Percentiles rank a stretch among this genome's conserved stretches.
phyloP scores from a whole-genome alignment of 1,140 invertebrate species.

The Lethrus apterus region DNA sequence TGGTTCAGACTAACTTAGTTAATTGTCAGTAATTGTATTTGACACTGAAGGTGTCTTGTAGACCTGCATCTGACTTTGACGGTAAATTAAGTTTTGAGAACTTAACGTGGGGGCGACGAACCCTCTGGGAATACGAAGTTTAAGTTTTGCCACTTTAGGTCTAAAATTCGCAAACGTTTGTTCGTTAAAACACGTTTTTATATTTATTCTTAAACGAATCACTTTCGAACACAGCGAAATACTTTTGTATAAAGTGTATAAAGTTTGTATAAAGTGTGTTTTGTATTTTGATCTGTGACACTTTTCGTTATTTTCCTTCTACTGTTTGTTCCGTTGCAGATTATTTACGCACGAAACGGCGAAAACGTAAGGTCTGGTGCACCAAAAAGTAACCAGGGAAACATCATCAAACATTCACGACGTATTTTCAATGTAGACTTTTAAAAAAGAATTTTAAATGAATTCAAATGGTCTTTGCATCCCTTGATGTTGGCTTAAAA shows the following conservation, averaged over 20 bases:
- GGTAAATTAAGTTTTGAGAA: slow-evolving; percentile 21
- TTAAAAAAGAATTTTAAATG: slow-evolving; percentile 14
- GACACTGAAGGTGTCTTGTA: slow-evolving; percentile 19
- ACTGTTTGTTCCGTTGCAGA: too few species aligned
- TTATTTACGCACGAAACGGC: too few species aligned
- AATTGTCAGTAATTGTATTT: slow-evolving; percentile 21
- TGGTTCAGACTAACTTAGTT: slow-evolving; percentile 19
- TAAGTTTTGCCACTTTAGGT: slow-evolving; percentile 10
- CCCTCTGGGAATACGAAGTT: slow-evolving; percentile 13
- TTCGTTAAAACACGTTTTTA: neutral
- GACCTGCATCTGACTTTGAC: slow-evolving; percentile 17
- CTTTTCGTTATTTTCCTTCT: too few species aligned
- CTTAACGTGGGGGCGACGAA: slow-evolving; percentile 14
- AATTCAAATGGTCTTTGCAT: slow-evolving; percentile 11
- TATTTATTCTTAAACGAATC: neutral
- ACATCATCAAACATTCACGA: slow-evolving; percentile 8
- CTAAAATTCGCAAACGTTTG: neutral
- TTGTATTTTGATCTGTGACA: too few species aligned
- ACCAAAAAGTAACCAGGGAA: slow-evolving; percentile 11
- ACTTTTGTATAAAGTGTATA: neutral
- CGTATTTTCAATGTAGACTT: slow-evolving; percentile 10
- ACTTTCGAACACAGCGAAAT: neutral
- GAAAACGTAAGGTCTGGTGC: slow-evolving; percentile 5
- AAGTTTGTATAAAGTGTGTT: too few species aligned
- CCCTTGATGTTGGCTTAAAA: slow-evolving; percentile 13